A percentile compares a stretch with the other conserved stretches of the same genome.
Conservation (phyloP, 2,113 vertebrate species). For the Catharus bicknelli region DNA sequence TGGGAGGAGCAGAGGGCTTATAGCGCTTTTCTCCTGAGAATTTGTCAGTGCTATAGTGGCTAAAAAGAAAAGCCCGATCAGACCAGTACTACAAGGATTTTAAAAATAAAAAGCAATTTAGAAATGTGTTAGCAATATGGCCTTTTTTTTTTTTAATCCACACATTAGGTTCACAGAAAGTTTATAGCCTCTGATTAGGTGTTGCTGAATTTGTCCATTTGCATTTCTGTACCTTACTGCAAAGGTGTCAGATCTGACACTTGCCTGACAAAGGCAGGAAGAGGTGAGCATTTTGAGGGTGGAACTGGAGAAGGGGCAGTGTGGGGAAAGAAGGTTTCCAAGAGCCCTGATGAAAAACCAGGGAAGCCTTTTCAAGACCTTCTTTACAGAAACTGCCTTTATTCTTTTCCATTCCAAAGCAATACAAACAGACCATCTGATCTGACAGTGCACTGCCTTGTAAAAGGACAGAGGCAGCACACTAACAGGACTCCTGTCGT, state of each 20-base stretch:
- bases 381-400: slow-evolving; percentile 30
- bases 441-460: neutral
- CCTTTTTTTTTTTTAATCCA: slow-evolving; percentile 14
- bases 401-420: slow-evolving; percentile 54
- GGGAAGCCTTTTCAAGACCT: slow-evolving; percentile 34
- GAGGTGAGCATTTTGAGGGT: neutral
- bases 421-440: slow-evolving; percentile 42
- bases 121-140: neutral
- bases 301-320: neutral
- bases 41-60: neutral
- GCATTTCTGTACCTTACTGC: slow-evolving; percentile 61
- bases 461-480: neutral
- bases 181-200: slow-evolving; percentile 56
- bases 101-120: neutral
- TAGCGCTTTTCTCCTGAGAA: neutral
- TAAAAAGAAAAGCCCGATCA: neutral
- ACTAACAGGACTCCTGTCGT: neutral
- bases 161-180: slow-evolving; percentile 54
- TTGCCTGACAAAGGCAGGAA: slow-evolving; percentile 51
- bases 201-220: slow-evolving; percentile 40
- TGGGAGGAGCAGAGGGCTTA: neutral
- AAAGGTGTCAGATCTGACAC: slow-evolving; percentile 58
- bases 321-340: slow-evolving; percentile 11
- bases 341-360: slow-evolving; percentile 25
- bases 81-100: neutral